These are phyloP conservation scores for Muscidifurax raptorellus DNA, from an alignment of 1,140 invertebrate genomes.

Conservation along the genomic window DNA sequence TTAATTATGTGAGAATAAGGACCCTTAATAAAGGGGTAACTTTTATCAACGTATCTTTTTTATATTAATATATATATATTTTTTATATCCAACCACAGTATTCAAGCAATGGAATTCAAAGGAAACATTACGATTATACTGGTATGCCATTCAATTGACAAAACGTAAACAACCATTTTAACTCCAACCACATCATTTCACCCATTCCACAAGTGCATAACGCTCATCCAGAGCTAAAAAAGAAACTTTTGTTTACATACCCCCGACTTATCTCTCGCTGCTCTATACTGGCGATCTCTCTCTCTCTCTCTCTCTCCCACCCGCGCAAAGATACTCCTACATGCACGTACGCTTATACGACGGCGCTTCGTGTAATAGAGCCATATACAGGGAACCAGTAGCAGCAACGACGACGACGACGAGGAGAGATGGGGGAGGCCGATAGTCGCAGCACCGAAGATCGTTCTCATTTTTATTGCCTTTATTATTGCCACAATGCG, in stretches of 20 bases:
- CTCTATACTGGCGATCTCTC: neutral
- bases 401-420: neutral
- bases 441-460: slow-evolving; percentile 6
- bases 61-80: no score
- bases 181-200: no score
- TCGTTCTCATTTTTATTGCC: slow-evolving; percentile 49
- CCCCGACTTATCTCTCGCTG: neutral
- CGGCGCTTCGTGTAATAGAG: slow-evolving; percentile 44
- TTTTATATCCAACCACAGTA: no score
- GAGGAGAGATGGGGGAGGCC: slow-evolving; percentile 13
- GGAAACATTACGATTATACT: no score
- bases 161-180: no score
- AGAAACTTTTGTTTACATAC: neutral
- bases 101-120: no score
- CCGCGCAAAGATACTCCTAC: neutral
- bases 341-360: neutral
- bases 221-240: neutral
- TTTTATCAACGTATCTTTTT: no score
- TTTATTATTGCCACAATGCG: slow-evolving; percentile 46
- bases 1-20: no score
- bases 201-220: no score
- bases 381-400: neutral
- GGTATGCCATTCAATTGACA: no score
- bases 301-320: neutral
- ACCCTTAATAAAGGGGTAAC: no score